Evolutionary conservation across 2,797 vertebrate species (phyloP).

Genomic region (Cirrhinus molitorella): DNA sequence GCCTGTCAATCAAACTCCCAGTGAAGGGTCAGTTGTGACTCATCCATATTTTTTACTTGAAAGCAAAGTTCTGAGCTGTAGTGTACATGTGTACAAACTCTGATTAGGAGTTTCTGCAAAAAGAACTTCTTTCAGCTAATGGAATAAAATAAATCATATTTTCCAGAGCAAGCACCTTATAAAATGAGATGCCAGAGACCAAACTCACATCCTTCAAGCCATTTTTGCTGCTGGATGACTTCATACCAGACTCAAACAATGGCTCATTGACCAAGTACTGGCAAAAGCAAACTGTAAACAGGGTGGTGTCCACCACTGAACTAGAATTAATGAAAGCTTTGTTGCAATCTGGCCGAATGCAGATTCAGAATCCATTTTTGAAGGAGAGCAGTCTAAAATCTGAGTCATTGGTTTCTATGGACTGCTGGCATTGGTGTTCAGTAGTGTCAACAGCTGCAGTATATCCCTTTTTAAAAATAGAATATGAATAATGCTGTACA

Average conservation of each 20-base stretch:
- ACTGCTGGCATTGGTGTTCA: not conserved
- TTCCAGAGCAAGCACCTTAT: not conserved
- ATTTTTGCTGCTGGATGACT: constrained; percentile 8
- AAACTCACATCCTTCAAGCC: constrained; percentile 7
- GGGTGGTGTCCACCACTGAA: not conserved
- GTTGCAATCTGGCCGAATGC: not conserved
- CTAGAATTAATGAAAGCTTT: constrained; percentile 29
- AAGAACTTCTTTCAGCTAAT: not conserved
- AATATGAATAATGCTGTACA: not conserved
- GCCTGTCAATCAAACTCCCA: too few relatives aligned
- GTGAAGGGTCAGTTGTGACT: not conserved
- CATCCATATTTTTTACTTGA: not conserved
- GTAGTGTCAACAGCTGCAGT: constrained; percentile 16
- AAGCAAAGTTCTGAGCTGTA: too few relatives aligned
- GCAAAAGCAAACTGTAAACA: constrained; percentile 43
- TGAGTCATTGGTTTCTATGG: constrained; percentile 11
- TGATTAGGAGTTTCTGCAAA: not conserved
- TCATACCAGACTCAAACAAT: constrained; percentile 39
- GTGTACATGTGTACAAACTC: not conserved
- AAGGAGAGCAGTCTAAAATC: not conserved
- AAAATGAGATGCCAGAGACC: constrained; percentile 17
- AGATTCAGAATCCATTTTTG: not conserved
- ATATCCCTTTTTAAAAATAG: constrained; percentile 20
- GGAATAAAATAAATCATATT: constrained; percentile 16
- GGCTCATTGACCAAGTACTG: constrained; percentile 36